Conservation (phyloP, 2,888 invertebrate species). For the Antheraea yamamai region DNA sequence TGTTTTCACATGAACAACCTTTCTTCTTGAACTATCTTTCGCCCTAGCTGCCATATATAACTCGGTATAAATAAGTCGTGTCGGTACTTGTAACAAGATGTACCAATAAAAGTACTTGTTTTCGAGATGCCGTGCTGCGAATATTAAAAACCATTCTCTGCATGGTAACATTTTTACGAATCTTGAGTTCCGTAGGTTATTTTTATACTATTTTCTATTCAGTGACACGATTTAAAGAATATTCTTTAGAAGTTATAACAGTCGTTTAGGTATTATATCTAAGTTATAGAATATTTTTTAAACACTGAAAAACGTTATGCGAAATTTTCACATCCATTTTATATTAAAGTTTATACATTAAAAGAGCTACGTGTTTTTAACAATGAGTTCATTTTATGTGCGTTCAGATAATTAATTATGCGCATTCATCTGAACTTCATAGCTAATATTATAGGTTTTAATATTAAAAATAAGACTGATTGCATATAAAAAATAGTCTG, state of each 20-base stretch:
- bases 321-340: too few species aligned
- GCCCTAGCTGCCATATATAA: not conserved
- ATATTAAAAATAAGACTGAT: not conserved
- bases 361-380: not conserved
- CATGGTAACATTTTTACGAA: conserved; percentile 19
- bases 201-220: not conserved
- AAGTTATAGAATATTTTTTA: not conserved
- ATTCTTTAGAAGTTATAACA: not conserved
- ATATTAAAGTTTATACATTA: too few species aligned
- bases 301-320: not conserved
- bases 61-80: conserved; percentile 32
- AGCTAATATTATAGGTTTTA: not conserved
- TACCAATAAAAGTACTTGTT: conserved; percentile 57
- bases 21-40: too few species aligned
- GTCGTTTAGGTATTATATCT: not conserved
- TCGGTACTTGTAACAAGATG: conserved; percentile 38
- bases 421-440: not conserved
- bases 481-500: not conserved
- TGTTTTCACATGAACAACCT: too few species aligned
- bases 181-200: conserved; percentile 12
- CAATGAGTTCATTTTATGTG: not conserved
- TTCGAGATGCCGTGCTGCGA: conserved; percentile 41
- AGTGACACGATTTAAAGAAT: not conserved
- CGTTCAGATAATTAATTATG: not conserved
- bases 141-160: conserved; percentile 38